These are phyloP conservation scores for Sebastiscus tertius DNA, from an alignment of 2,797 vertebrate genomes.

Conservation along the genomic window DNA sequence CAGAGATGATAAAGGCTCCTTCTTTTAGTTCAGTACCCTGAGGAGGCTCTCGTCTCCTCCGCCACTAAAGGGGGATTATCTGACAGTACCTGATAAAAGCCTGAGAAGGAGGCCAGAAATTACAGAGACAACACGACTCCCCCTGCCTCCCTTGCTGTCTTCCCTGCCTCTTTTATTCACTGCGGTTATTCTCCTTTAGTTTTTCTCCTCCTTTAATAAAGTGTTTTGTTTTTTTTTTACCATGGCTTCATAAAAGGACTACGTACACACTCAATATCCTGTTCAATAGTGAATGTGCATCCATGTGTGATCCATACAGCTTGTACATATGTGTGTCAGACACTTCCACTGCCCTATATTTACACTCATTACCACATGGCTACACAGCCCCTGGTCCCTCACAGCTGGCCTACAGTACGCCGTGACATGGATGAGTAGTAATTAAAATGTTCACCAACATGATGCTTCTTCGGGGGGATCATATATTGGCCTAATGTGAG, in stretches of 20 bases:
- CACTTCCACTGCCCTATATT: conserved; percentile 59
- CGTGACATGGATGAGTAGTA: conserved; percentile 55
- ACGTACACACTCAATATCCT: background rate
- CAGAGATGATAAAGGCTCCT: conserved; percentile 32
- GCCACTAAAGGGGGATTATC: conserved; percentile 42
- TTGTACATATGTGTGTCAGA: conserved; percentile 57
- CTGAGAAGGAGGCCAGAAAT: conserved; percentile 28
- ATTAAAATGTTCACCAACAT: conserved; percentile 55
- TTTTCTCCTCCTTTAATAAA: background rate
- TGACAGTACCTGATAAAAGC: conserved; percentile 55
- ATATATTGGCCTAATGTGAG: conserved; percentile 51
- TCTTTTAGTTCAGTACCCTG: conserved; percentile 24
- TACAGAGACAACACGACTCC: conserved; percentile 2
- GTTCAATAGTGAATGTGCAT: conserved; percentile 32
- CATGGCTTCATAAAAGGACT: conserved; percentile 17
- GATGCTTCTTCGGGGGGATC: conserved; percentile 54
- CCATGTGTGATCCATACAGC: conserved; percentile 39
- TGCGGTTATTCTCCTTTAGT: background rate
- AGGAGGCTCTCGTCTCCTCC: conserved; percentile 29
- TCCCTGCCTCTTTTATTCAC: conserved; percentile 1
- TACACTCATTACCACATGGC: conserved; percentile 57
- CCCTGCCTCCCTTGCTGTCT: background rate
- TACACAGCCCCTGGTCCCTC: conserved; percentile 43
- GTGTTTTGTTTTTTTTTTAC: background rate
- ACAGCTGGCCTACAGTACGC: conserved; percentile 57